These are phyloP conservation scores for Drosophila atroscutellata DNA, from an alignment of 2,888 invertebrate species.

Conservation along the genomic window DNA sequence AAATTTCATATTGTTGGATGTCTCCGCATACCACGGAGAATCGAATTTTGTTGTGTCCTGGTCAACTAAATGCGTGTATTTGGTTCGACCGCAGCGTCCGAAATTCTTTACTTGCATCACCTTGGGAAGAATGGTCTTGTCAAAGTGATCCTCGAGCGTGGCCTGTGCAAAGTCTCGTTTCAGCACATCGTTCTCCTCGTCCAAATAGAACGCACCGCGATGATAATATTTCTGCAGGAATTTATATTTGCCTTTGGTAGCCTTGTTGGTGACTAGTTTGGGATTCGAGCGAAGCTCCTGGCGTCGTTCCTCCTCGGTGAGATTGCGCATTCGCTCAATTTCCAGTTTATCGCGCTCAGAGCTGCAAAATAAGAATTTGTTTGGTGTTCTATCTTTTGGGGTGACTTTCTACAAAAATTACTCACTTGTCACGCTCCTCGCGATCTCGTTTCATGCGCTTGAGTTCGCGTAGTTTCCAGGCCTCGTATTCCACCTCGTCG, in stretches of 20 bases:
- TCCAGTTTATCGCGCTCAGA: slow-evolving; percentile 94
- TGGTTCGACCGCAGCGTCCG: slow-evolving; percentile 98
- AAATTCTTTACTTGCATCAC: slow-evolving; percentile 99
- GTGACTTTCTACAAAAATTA: slow-evolving; percentile 59
- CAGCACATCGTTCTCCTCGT: slow-evolving; percentile 95
- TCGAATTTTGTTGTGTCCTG: slow-evolving; percentile 99
- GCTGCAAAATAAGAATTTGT: slow-evolving; percentile 85
- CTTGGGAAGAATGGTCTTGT: slow-evolving; percentile 99
- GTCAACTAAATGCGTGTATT: slow-evolving; percentile 99
- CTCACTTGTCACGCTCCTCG: slow-evolving; percentile 96
- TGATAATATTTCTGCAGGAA: slow-evolving; percentile 99
- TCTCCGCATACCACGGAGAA: slow-evolving; percentile 98
- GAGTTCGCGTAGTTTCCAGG: slow-evolving; percentile 98
- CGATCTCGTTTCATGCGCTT: slow-evolving; percentile 98
- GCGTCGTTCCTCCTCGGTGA: slow-evolving; percentile 98
- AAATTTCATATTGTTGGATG: slow-evolving; percentile 94
- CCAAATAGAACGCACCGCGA: slow-evolving; percentile 99
- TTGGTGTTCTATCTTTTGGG: too few species aligned
- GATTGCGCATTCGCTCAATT: slow-evolving; percentile 94
- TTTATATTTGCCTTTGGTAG: slow-evolving; percentile 98
- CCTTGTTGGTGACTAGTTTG: slow-evolving; percentile 96
- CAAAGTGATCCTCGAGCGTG: slow-evolving; percentile 99
- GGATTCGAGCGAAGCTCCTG: slow-evolving; percentile 96
- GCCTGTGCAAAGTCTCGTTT: slow-evolving; percentile 97
- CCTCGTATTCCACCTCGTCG: slow-evolving; percentile 97